A percentile compares a stretch with the other conserved stretches of the same genome.
These are phyloP conservation scores for Pseudomyrmex dendroicus DNA, from an alignment of 1,140 invertebrate species.

Conservation along the genomic window DNA sequence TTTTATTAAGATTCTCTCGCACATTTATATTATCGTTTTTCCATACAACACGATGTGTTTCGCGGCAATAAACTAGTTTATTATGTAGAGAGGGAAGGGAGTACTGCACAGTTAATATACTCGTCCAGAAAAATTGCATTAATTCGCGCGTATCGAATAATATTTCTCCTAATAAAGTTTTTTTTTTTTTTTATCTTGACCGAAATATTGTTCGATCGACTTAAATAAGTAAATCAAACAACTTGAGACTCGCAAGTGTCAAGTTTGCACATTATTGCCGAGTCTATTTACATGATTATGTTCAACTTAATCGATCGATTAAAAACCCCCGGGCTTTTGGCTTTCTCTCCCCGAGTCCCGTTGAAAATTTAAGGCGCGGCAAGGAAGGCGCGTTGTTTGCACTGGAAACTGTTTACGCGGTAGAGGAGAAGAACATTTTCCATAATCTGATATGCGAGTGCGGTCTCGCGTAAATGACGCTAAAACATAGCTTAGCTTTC, in stretches of 20 bases:
- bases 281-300: not conserved
- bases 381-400: slow-evolving; percentile 7
- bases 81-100: too few relatives aligned
- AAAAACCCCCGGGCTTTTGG: not conserved
- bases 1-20: too few relatives aligned
- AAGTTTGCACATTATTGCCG: slow-evolving; percentile 5
- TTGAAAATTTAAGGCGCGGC: not conserved
- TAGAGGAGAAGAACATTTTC: slow-evolving; percentile 50
- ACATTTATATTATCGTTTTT: too few relatives aligned
- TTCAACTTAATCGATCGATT: slow-evolving; percentile 17
- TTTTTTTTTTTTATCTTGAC: too few relatives aligned
- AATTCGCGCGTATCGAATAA: not conserved
- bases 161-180: not conserved
- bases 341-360: not conserved
- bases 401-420: slow-evolving; percentile 29
- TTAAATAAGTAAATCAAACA: not conserved
- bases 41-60: too few relatives aligned
- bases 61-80: too few relatives aligned
- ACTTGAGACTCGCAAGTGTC: not conserved
- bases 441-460: slow-evolving; percentile 59
- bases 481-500: not conserved
- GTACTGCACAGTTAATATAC: not conserved
- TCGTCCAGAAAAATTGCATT: not conserved
- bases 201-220: slow-evolving; percentile 4
- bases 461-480: slow-evolving; percentile 54